Evolutionary conservation across 2,888 invertebrate genomes (phyloP).

Genomic region (Dicyrtomina minuta): DNA sequence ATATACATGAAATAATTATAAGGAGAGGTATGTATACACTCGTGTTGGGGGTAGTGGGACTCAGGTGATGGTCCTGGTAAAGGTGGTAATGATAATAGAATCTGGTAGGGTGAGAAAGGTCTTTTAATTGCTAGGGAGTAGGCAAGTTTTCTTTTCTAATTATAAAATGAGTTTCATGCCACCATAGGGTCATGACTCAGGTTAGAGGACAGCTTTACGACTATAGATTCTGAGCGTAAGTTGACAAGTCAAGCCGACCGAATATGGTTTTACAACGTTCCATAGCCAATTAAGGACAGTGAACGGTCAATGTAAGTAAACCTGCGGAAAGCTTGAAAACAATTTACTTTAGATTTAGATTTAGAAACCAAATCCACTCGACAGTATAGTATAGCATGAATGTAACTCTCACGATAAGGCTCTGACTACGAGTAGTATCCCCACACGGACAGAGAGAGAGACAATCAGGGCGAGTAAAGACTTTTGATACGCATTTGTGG

Average conservation of each 20-base stretch:
- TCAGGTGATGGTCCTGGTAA: not conserved
- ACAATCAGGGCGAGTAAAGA: too few species aligned
- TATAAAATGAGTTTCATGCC: slow-evolving; percentile 49
- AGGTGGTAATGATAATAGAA: slow-evolving; percentile 15
- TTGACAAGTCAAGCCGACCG: slow-evolving; percentile 46
- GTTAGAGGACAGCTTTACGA: slow-evolving; percentile 52
- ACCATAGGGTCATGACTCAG: slow-evolving; percentile 50
- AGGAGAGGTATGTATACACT: not conserved
- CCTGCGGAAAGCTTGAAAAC: slow-evolving; percentile 31
- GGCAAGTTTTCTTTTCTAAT: slow-evolving; percentile 51
- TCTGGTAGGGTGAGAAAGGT: slow-evolving; percentile 35
- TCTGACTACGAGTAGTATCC: too few species aligned
- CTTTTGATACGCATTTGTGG: not conserved
- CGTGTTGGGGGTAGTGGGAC: too few species aligned
- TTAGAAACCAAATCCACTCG: not conserved
- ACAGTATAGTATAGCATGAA: too few species aligned
- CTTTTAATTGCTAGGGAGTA: slow-evolving; percentile 53
- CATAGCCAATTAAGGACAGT: slow-evolving; percentile 52
- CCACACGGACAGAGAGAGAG: too few species aligned
- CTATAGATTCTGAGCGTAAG: slow-evolving; percentile 33
- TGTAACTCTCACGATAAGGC: too few species aligned
- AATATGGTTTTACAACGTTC: slow-evolving; percentile 47
- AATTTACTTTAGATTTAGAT: slow-evolving; percentile 26
- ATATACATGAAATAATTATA: not conserved
- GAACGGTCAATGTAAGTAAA: slow-evolving; percentile 29